phyloP scores from a whole-genome alignment of 2,888 invertebrate genomes.

The Diaphora mendica region DNA sequence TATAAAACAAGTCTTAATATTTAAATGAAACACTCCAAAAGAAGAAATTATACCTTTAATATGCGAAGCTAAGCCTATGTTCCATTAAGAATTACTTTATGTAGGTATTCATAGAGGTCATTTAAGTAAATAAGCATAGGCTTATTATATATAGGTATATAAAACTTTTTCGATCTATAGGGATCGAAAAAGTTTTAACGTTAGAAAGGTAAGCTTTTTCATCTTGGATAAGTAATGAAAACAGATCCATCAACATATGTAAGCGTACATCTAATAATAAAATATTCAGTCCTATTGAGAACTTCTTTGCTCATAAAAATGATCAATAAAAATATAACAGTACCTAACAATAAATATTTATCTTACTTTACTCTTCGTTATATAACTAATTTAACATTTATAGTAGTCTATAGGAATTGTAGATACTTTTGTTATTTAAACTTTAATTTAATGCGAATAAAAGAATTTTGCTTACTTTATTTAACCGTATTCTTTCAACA shows the following conservation, averaged over 20 bases:
- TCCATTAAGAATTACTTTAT: too few species aligned
- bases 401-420: not conserved
- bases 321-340: not conserved
- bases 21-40: too few species aligned
- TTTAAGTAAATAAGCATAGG: too few species aligned
- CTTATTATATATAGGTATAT: too few species aligned
- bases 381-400: not conserved
- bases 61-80: not conserved
- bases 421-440: too few species aligned
- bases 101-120: too few species aligned
- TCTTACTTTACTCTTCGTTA: not conserved
- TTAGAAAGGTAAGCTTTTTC: not conserved
- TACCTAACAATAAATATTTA: not conserved
- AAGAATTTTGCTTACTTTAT: too few species aligned
- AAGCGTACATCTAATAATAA: not conserved
- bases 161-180: too few species aligned
- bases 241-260: not conserved
- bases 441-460: too few species aligned
- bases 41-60: not conserved
- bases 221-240: not conserved
- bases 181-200: too few species aligned
- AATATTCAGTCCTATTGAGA: not conserved
- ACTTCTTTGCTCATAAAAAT: not conserved
- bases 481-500: too few species aligned
- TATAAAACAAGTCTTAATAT: too few species aligned